Evolutionary conservation across 2,888 invertebrate species (phyloP), one percentile per base, ranked within the genome.

Genomic region (Parnassius orleans): DNA sequence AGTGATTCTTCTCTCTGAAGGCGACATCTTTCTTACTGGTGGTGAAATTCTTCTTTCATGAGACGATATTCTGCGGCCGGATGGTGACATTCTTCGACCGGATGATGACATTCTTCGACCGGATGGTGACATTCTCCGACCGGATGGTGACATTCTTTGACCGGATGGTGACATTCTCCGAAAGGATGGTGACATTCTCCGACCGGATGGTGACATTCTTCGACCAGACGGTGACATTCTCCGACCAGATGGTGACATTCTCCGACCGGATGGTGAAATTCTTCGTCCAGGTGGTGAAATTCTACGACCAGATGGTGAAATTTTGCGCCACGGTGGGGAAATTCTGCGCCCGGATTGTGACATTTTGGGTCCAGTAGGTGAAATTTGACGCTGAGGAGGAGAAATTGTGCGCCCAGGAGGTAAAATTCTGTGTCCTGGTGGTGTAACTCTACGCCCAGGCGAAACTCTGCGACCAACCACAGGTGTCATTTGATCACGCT

Each of bases 261-360:
- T 56, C 1, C 63, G 57, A 0, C 69, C 70, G 0, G 78, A 70
- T 2, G 69, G 75, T 9, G 74, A 75, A 55, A 68, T 41, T 33
- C 67, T 61, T 43, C 60, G 42, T 10, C 62, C 63, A 10, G 43
- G 43, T 42, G 57, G 53, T 0, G 51, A 61, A 48, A 46, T 33
- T 44, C 51, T 53, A 10, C 54, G 57, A 11, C 19, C 50, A 10
- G 51, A 11, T 11, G 60, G 69, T 0, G 68, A 63, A 42, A 57
- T 47, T 57, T 61, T 57, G 7, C 66, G 43, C 0, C 57, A 64
- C 3, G 61, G 24, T n/a, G 68, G 68, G 1, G 76, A 72, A 50
- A 58, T 63, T 52, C 66, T 67, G 5, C 53, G 53, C 1, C 64
- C 69, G 0, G 67, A 11, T 3, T 70, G 73, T 7, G 72, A 73